Percentiles rank a stretch among this genome's conserved stretches.
These are phyloP conservation scores for Tringa solitaria DNA, from an alignment of 2,113 vertebrate genomes.

Conservation along the genomic window DNA sequence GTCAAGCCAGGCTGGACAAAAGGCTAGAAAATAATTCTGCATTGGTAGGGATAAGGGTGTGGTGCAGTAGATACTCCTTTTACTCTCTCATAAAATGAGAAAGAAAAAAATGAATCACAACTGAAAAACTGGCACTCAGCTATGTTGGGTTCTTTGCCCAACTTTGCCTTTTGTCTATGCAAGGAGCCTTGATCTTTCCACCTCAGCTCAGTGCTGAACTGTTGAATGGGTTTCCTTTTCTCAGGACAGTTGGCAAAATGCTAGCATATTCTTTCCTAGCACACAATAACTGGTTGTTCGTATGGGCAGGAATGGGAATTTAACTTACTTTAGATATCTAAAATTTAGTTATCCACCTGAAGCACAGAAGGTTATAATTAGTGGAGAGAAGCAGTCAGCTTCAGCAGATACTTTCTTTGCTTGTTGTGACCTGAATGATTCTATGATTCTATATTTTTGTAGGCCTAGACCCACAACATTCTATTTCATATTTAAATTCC, in stretches of 20 bases:
- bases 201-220: not conserved
- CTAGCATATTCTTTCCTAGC: not conserved
- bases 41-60: not conserved
- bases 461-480: not conserved
- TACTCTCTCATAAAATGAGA: not conserved
- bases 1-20: not conserved
- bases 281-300: not conserved
- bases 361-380: not conserved
- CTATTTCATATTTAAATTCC: not conserved
- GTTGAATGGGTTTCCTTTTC: not conserved
- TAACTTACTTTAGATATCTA: not conserved
- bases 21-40: not conserved
- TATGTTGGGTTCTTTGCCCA: not conserved
- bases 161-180: not conserved
- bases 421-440: not conserved
- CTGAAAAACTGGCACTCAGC: not conserved
- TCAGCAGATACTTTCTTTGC: not conserved
- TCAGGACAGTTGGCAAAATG: not conserved
- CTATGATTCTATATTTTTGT: not conserved
- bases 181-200: not conserved
- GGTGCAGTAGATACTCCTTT: not conserved
- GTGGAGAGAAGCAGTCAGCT: not conserved
- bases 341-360: not conserved
- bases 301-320: not conserved
- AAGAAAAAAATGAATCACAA: not conserved